Evolutionary conservation across 2,113 vertebrate species (phyloP), one percentile per base, ranked within the genome.

Genomic region (Ia io): DNA sequence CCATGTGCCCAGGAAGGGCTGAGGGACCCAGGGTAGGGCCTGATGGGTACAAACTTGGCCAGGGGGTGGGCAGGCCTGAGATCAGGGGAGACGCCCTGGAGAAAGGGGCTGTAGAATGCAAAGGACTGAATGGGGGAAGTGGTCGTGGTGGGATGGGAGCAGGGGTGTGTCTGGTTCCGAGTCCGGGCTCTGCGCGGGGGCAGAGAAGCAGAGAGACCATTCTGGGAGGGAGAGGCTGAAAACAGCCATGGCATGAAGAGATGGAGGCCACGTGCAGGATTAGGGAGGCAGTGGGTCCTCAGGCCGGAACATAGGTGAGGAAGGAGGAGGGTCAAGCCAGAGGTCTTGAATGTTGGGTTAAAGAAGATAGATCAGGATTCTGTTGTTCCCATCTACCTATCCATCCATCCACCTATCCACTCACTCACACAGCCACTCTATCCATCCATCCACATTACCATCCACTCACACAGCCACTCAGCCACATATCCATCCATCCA

Each of bases 331-430:
- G 23, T 86, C 86, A 44, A 74, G 16, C 51, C 32, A 22, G 25
- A 77, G 61, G 65, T 10, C 35, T 71, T 32, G 37, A 49, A 49
- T 35, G 32, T 28, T 65, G 74, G 37, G 73, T 73, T 88, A 49
- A 70, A 85, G 51, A 70, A n/a, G 40, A 53, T 2, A 56, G 51
- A 37, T 71, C 61, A 25, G 83, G 18, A 5, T 32, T 77, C 16
- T 53, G 35, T 65, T 30, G 16, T 37, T 83, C 37, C 44, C 83
- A 89, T 25, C 65, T 23, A 47, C 22, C 30, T 84, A 22, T 59
- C 32, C 9, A 53, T 2, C 32, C 17, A 32, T 2, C 35, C 20
- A 22, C 0, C 11, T 10, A 23, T 16, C 6, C 7, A 74, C 1
- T 3, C 9, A 76, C 16, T 13, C 56, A 59, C 56, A 25, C 9